Evolutionary conservation across 1,140 invertebrate species (phyloP).

Genomic region (Atopsyche davidsoni): DNA sequence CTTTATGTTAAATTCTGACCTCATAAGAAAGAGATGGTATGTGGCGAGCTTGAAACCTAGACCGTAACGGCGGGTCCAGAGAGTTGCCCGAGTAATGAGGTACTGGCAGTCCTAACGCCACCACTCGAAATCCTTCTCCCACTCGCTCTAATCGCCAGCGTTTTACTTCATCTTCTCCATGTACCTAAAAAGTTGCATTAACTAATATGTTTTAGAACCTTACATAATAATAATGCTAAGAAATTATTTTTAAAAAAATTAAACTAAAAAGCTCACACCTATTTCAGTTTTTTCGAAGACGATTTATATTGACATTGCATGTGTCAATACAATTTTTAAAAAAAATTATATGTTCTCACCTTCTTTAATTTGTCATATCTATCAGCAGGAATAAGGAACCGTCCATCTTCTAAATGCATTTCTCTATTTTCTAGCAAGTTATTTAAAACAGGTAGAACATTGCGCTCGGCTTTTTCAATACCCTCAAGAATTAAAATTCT

Average conservation of each 20-base stretch:
- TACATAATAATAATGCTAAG: no score
- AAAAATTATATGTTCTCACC: no score
- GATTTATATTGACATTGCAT: no score
- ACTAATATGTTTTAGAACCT: no score
- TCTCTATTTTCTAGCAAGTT: slow-evolving; percentile 97
- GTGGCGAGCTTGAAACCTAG: slow-evolving; percentile 89
- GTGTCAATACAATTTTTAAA: no score
- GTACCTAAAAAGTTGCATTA: no score
- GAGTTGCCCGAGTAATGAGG: slow-evolving; percentile 89
- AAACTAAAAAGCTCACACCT: no score
- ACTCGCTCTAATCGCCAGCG: slow-evolving; percentile 83
- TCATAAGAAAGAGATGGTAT: slow-evolving; percentile 58
- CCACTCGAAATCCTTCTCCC: slow-evolving; percentile 85
- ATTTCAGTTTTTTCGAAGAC: no score
- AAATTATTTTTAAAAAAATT: no score
- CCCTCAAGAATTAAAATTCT: slow-evolving; percentile 91
- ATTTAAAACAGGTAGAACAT: slow-evolving; percentile 95
- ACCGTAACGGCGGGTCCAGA: slow-evolving; percentile 90
- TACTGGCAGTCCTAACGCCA: slow-evolving; percentile 83
- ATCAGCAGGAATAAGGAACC: slow-evolving; percentile 81
- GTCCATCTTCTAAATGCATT: slow-evolving; percentile 96
- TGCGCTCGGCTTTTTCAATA: slow-evolving; percentile 95
- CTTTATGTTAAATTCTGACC: slow-evolving; percentile 42
- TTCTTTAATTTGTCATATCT: slow-evolving; percentile 87
- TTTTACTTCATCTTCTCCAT: slow-evolving; percentile 72